Evolutionary conservation across 2,797 vertebrate genomes (phyloP).

Genomic region (Vultur gryphus): DNA sequence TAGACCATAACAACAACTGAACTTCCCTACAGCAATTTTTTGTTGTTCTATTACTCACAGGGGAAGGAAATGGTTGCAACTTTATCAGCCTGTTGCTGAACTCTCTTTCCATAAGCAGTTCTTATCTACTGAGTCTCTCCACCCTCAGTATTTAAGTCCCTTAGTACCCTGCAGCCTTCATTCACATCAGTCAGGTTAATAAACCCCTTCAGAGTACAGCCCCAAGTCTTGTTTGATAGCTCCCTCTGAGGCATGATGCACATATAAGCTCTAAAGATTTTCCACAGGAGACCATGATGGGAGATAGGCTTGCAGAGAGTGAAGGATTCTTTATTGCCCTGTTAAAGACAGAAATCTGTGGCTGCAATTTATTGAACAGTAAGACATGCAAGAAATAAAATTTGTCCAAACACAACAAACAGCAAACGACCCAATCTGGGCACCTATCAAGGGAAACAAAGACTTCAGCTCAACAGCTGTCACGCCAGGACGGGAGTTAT

Average conservation of each 20-base stretch:
- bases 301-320: constrained; percentile 7
- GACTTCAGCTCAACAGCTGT: neutral
- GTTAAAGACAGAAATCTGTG: constrained; percentile 33
- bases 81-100: neutral
- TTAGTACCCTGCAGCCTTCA: neutral
- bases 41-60: neutral
- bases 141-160: neutral
- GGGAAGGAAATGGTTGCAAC: neutral
- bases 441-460: constrained; percentile 12
- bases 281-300: neutral
- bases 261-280: constrained; percentile 38
- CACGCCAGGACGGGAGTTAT: neutral
- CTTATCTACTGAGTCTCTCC: neutral
- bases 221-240: constrained; percentile 13
- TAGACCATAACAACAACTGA: neutral
- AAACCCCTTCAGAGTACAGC: constrained; percentile 11
- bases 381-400: constrained; percentile 51
- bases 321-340: constrained; percentile 40
- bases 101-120: neutral
- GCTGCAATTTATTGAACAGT: constrained; percentile 41
- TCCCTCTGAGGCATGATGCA: constrained; percentile 16
- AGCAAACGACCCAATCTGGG: neutral
- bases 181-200: constrained; percentile 47
- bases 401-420: constrained; percentile 23
- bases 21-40: neutral